Conservation (phyloP, 2,888 invertebrate species). For the Hirudinaria manillensis region DNA sequence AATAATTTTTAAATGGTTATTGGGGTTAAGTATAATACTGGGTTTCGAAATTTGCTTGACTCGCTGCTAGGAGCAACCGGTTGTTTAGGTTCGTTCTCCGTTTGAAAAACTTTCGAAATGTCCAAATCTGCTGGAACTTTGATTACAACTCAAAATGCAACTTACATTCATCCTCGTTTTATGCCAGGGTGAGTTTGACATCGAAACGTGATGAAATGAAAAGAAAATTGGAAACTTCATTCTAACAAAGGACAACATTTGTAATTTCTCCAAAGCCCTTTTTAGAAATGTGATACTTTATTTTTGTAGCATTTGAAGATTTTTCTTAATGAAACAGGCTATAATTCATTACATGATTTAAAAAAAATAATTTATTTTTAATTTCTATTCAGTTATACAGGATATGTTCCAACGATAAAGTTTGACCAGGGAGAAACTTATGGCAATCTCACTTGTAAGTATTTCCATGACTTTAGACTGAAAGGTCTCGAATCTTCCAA, state of each 20-base stretch:
- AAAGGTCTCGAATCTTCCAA: slow-evolving; percentile 49
- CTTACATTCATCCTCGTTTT: slow-evolving; percentile 51
- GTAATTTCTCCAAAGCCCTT: no score
- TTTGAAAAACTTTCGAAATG: slow-evolving; percentile 40
- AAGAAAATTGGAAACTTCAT: neutral
- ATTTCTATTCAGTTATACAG: slow-evolving; percentile 46
- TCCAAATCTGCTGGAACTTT: slow-evolving; percentile 54
- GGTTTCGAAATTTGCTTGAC: neutral
- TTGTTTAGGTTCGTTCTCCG: neutral
- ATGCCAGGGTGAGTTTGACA: slow-evolving; percentile 55
- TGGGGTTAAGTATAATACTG: no score
- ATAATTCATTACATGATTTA: neutral
- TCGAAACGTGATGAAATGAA: slow-evolving; percentile 35
- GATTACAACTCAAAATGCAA: slow-evolving; percentile 53
- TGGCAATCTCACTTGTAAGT: slow-evolving; percentile 53
- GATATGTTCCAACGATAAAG: slow-evolving; percentile 53
- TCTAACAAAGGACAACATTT: no score
- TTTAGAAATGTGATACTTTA: slow-evolving; percentile 24
- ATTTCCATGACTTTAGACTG: slow-evolving; percentile 54
- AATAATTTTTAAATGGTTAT: no score
- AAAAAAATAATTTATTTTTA: neutral
- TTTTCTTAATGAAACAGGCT: no score
- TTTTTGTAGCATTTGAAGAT: neutral
- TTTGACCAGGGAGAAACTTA: slow-evolving; percentile 55
- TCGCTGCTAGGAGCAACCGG: neutral